Evolutionary conservation across 2,888 invertebrate species (phyloP).

Genomic region (Desoria tigrina): DNA sequence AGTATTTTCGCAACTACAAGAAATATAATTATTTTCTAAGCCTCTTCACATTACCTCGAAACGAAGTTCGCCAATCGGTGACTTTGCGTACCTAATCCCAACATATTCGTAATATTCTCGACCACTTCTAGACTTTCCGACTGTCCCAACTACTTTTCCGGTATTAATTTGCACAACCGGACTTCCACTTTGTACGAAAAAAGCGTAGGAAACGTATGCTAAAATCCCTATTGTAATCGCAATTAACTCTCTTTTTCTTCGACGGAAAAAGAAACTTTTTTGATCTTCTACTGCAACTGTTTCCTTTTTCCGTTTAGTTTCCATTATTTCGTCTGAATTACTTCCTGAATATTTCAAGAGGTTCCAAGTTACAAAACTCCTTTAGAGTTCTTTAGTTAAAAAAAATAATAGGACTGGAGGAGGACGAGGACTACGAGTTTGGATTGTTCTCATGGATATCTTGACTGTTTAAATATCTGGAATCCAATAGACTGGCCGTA

Average conservation of each 20-base stretch:
- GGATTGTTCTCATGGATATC: too few relatives aligned
- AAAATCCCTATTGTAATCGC: constrained; percentile 34
- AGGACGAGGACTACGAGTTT: too few relatives aligned
- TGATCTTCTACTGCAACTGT: too few relatives aligned
- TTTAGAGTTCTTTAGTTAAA: too few relatives aligned
- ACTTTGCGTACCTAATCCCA: constrained; percentile 37
- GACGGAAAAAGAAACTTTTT: constrained; percentile 36
- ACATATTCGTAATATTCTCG: constrained; percentile 32
- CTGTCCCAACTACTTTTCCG: constrained; percentile 38
- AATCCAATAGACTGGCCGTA: too few relatives aligned
- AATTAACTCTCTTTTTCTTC: constrained; percentile 38
- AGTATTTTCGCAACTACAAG: background rate
- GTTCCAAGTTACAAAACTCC: too few relatives aligned
- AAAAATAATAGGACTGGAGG: too few relatives aligned
- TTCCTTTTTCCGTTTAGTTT: too few relatives aligned
- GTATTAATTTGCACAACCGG: constrained; percentile 34
- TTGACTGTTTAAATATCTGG: too few relatives aligned
- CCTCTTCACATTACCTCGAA: constrained; percentile 33
- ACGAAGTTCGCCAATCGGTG: constrained; percentile 33
- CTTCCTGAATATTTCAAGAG: too few relatives aligned
- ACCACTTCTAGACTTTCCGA: constrained; percentile 37
- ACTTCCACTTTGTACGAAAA: constrained; percentile 32
- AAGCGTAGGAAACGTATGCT: constrained; percentile 32
- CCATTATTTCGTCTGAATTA: too few relatives aligned
- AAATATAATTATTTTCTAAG: background rate